These are phyloP conservation scores for Drosophila macrospina DNA, from an alignment of 2,888 invertebrate genomes.

Conservation along the genomic window DNA sequence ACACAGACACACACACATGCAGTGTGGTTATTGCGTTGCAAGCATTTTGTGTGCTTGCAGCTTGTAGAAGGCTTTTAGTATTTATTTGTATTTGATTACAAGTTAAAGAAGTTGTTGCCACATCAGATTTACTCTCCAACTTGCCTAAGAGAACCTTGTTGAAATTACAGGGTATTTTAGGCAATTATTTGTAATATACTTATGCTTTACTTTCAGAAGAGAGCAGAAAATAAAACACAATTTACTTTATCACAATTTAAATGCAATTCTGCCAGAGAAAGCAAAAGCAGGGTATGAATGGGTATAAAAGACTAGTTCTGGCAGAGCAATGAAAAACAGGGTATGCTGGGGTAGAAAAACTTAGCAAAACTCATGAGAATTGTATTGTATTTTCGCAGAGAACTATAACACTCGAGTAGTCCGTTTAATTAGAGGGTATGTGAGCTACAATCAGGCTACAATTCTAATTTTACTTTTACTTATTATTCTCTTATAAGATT, in stretches of 20 bases:
- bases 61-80: slow-evolving; percentile 13
- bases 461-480: too few species aligned
- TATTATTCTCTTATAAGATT: too few species aligned
- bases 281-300: background rate
- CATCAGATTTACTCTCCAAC: too few species aligned
- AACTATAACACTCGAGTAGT: too few species aligned
- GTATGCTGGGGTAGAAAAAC: background rate
- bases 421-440: too few species aligned
- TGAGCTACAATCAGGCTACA: too few species aligned
- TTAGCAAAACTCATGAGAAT: too few species aligned
- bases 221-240: background rate
- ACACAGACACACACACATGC: background rate
- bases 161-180: slow-evolving; percentile 2
- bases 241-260: background rate
- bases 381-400: too few species aligned
- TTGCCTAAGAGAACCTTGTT: too few species aligned
- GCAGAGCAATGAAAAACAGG: background rate
- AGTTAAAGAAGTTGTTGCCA: background rate
- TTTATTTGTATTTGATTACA: background rate
- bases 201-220: too few species aligned
- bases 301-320: too few species aligned
- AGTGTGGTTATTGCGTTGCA: slow-evolving; percentile 29
- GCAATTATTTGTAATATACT: too few species aligned
- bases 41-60: slow-evolving; percentile 18
- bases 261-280: background rate